Evolutionary conservation across 92 coral and sea anemone species (phyloP).

Genomic region (Galaxea fascicularis): DNA sequence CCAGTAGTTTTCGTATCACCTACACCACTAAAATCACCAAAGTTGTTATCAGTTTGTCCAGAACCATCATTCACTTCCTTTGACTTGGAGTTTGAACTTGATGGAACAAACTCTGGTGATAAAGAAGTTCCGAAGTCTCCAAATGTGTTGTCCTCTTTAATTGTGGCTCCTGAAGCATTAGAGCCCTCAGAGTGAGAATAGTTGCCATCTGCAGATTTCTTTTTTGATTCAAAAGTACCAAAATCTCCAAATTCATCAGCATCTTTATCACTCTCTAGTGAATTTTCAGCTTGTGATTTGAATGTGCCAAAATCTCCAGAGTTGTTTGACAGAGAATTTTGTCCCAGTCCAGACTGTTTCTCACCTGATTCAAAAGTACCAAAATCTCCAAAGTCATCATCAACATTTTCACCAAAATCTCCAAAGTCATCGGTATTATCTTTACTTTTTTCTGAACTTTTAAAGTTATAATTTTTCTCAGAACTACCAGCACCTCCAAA

Average conservation of each 20-base stretch:
- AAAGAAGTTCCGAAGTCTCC: background rate
- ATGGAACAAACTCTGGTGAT: constrained; percentile 18
- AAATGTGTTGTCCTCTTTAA: background rate
- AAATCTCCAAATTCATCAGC: constrained; percentile 59
- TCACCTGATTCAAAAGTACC: constrained; percentile 17
- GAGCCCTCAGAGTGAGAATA: background rate
- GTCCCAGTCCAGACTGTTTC: constrained; percentile 11
- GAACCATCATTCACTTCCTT: background rate
- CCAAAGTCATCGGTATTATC: constrained; percentile 31
- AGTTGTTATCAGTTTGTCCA: constrained; percentile 20
- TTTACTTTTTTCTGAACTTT: background rate
- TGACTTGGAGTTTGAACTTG: background rate
- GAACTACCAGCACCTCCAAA: constrained; percentile 61
- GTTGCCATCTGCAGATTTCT: background rate
- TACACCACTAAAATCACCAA: constrained; percentile 25
- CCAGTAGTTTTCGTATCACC: background rate
- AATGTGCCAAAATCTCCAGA: constrained; percentile 45
- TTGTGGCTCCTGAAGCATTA: background rate
- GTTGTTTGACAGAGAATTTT: background rate
- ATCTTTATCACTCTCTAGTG: background rate
- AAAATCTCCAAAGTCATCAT: constrained; percentile 32
- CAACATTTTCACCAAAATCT: background rate
- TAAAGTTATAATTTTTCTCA: background rate
- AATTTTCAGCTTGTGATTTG: background rate
- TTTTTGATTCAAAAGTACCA: constrained; percentile 39